Percentiles rank a stretch among this genome's conserved stretches.
Evolutionary conservation across 2,888 invertebrate species (phyloP).

Genomic region (Andricus quercusramuli): DNA sequence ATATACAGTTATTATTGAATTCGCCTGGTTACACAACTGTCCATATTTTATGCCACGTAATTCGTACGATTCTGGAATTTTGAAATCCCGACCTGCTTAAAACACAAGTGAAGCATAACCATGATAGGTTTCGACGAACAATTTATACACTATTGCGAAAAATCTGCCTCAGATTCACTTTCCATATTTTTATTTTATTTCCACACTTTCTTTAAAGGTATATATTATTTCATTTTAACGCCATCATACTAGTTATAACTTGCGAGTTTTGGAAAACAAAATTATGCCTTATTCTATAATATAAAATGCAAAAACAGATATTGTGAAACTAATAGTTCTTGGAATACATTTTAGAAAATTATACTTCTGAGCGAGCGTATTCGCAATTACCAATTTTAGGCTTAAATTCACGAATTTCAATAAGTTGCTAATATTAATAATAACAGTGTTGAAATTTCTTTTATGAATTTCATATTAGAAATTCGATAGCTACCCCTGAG

Average conservation of each 20-base stretch:
- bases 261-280: background rate
- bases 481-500: too few relatives aligned
- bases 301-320: background rate
- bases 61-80: constrained; percentile 35
- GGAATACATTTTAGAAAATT: background rate
- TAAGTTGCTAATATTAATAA: background rate
- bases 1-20: constrained; percentile 16
- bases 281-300: background rate
- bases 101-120: constrained; percentile 6
- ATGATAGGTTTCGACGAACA: constrained; percentile 9
- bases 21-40: background rate
- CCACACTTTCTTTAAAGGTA: constrained; percentile 13
- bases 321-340: background rate
- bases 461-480: too few relatives aligned
- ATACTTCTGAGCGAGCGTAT: background rate
- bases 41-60: constrained; percentile 6
- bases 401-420: background rate
- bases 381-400: background rate
- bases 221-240: background rate
- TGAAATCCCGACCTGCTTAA: constrained; percentile 11
- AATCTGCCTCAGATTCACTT: constrained; percentile 5
- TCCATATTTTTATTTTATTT: constrained; percentile 16
- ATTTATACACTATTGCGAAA: constrained; percentile 32
- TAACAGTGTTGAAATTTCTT: too few relatives aligned
- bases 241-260: background rate